phyloP scores from a whole-genome alignment of 2,888 invertebrate genomes.

The Morpho achilles region DNA sequence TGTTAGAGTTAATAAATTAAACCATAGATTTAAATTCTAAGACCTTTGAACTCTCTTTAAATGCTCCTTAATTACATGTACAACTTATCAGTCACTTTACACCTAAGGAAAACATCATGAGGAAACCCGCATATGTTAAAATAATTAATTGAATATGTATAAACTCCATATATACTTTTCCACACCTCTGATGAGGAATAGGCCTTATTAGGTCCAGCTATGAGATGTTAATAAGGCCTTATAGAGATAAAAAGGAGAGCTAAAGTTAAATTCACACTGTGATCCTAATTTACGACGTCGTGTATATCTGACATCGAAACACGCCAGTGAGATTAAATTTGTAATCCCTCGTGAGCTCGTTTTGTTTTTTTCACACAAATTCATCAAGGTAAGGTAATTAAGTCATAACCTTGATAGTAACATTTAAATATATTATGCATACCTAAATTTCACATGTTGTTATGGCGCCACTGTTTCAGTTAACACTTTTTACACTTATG shows the following conservation, averaged over 20 bases:
- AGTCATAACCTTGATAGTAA: neutral
- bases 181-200: neutral
- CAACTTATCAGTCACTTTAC: too few species aligned
- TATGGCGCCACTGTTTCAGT: neutral
- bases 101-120: too few species aligned
- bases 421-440: neutral
- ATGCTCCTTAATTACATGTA: too few species aligned
- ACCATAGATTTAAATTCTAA: too few species aligned
- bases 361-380: constrained; percentile 2
- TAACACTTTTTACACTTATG: constrained; percentile 12
- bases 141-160: neutral
- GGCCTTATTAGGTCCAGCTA: too few species aligned
- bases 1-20: too few species aligned
- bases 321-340: constrained; percentile 3
- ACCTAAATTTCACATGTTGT: constrained; percentile 3
- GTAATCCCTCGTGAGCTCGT: neutral
- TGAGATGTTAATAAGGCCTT: too few species aligned
- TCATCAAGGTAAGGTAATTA: constrained; percentile 1
- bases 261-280: neutral
- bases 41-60: too few species aligned
- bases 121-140: neutral
- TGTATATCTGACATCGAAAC: neutral
- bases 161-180: neutral
- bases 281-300: constrained; percentile 1
- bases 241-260: too few species aligned